phyloP scores from a whole-genome alignment of 2,797 vertebrate species.

The Syndactyla subalaris region DNA sequence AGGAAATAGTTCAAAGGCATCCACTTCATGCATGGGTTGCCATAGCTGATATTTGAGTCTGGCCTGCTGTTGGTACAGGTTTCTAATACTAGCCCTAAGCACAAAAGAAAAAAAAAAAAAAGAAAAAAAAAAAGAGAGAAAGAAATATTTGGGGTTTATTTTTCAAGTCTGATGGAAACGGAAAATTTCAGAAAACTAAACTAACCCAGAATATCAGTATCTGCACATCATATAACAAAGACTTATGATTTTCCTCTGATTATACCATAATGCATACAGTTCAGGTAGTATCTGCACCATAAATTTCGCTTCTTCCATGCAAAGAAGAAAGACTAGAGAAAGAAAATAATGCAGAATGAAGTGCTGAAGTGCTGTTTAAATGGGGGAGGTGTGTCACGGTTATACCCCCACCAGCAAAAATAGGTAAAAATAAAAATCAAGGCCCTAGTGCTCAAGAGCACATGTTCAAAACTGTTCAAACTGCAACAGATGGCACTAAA shows the following conservation, averaged over 20 bases:
- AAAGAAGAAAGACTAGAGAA: background rate
- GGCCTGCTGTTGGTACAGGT: constrained; percentile 26
- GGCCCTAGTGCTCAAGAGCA: background rate
- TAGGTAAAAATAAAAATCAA: background rate
- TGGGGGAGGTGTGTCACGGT: background rate
- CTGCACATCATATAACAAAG: background rate
- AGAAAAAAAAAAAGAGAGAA: background rate
- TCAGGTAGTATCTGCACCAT: background rate
- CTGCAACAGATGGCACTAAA: background rate
- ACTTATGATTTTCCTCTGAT: background rate
- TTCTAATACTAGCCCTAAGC: constrained; percentile 71
- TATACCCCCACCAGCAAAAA: background rate
- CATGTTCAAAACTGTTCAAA: background rate
- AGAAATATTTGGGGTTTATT: constrained; percentile 1
- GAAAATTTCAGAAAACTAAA: background rate
- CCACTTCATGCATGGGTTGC: constrained; percentile 62
- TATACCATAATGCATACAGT: background rate
- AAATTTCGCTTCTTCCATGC: background rate
- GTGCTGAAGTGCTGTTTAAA: background rate
- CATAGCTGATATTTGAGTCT: constrained; percentile 60
- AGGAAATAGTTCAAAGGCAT: constrained; percentile 69
- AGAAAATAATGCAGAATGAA: background rate
- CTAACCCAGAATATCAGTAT: background rate
- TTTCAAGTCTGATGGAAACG: constrained; percentile 3
- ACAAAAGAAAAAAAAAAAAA: background rate